These are phyloP conservation scores for Hippocampus abdominalis DNA, from an alignment of 2,113 vertebrate species.

Conservation along the genomic window DNA sequence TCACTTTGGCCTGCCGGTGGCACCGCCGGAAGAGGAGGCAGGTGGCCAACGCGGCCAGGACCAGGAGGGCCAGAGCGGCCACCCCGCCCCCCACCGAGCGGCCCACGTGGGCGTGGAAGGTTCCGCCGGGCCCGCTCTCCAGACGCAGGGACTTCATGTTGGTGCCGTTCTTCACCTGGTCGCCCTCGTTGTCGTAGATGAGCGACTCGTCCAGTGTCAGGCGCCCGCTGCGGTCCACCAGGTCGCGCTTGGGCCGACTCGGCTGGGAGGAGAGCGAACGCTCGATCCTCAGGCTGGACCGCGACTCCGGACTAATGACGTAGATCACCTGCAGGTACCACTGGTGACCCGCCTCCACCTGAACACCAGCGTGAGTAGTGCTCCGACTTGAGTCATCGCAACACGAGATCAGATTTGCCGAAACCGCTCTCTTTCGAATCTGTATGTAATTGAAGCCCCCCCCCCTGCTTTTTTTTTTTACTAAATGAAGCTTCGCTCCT, in stretches of 20 bases:
- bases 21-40: constrained; percentile 81
- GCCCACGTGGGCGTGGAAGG: constrained; percentile 77
- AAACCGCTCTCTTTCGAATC: too few species aligned
- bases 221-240: constrained; percentile 68
- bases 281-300: constrained; percentile 80
- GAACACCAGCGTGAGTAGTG: constrained; percentile 15
- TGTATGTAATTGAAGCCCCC: too few species aligned
- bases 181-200: constrained; percentile 93
- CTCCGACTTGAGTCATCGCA: too few species aligned
- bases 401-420: too few species aligned
- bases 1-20: constrained; percentile 36
- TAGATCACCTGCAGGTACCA: constrained; percentile 99
- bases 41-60: constrained; percentile 75
- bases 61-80: constrained; percentile 75
- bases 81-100: constrained; percentile 83
- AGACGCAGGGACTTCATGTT: constrained; percentile 91
- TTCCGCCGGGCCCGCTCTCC: constrained; percentile 71
- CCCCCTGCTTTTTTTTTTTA: too few species aligned
- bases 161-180: constrained; percentile 93
- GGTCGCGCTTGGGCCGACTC: constrained; percentile 73
- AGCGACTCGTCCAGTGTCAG: constrained; percentile 84
- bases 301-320: constrained; percentile 84
- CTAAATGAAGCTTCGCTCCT: too few species aligned
- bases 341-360: constrained; percentile 98
- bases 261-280: constrained; percentile 76